Conservation (phyloP, 2,797 vertebrate species). For the Thunnus albacares region DNA sequence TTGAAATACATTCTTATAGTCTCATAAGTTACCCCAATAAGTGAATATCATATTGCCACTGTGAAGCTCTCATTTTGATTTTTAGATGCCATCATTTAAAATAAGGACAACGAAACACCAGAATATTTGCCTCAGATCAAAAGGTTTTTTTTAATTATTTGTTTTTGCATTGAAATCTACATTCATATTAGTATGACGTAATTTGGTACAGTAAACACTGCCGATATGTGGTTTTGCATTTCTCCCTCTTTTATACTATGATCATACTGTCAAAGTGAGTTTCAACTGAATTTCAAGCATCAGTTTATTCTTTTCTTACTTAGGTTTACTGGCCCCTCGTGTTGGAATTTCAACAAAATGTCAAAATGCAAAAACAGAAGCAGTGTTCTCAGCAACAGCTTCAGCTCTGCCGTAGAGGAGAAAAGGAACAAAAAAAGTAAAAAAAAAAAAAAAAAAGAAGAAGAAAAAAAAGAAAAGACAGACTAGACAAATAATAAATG, state of each 20-base stretch:
- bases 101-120: slow-evolving; percentile 24
- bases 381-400: slow-evolving; percentile 2
- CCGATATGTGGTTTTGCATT: slow-evolving; percentile 48
- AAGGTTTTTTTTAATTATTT: slow-evolving; percentile 67
- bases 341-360: slow-evolving; percentile 57
- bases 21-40: no score
- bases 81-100: neutral
- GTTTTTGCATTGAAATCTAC: slow-evolving; percentile 79
- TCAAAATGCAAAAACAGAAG: slow-evolving; percentile 55
- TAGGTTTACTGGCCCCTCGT: slow-evolving; percentile 57
- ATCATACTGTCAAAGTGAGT: slow-evolving; percentile 54
- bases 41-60: no score
- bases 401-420: slow-evolving; percentile 13
- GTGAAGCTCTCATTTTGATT: neutral
- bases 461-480: slow-evolving; percentile 14
- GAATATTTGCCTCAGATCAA: slow-evolving; percentile 58
- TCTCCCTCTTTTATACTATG: slow-evolving; percentile 45
- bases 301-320: slow-evolving; percentile 36
- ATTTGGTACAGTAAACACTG: slow-evolving; percentile 78
- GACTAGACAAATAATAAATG: slow-evolving; percentile 63
- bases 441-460: neutral
- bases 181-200: slow-evolving; percentile 82
- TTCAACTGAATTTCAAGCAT: slow-evolving; percentile 46
- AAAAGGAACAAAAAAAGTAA: slow-evolving; percentile 2
- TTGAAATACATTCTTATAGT: neutral